Evolutionary conservation across 2,113 vertebrate species (phyloP).

Genomic region (Lichenostomus cassidix): DNA sequence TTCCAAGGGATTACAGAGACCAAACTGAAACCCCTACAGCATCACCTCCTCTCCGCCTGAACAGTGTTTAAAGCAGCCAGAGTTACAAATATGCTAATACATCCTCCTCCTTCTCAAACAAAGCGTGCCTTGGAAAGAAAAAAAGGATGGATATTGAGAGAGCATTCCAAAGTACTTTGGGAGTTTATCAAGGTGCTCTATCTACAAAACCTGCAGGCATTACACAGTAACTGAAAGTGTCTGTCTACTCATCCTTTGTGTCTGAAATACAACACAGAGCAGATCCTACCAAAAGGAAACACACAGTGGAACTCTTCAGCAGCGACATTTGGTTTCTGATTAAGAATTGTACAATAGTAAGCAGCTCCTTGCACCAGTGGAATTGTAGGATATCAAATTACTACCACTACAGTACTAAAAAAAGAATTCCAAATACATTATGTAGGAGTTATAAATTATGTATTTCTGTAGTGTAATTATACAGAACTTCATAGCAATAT

Average conservation of each 20-base stretch:
- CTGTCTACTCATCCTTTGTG: neutral
- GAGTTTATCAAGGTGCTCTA: neutral
- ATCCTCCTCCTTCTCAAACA: neutral
- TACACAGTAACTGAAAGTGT: neutral
- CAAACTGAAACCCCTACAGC: neutral
- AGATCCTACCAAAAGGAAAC: neutral
- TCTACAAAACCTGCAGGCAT: neutral
- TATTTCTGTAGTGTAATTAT: constrained; percentile 21
- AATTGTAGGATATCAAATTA: constrained; percentile 29
- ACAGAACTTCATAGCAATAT: neutral
- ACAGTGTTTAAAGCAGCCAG: neutral
- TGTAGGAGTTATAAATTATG: constrained; percentile 28
- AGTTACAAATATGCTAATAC: neutral
- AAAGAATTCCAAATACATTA: constrained; percentile 45
- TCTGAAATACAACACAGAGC: neutral
- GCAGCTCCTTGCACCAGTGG: neutral
- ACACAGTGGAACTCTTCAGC: neutral
- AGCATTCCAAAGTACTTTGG: neutral
- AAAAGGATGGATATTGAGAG: neutral
- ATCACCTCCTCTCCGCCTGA: neutral
- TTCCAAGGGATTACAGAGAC: neutral
- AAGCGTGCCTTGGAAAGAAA: neutral
- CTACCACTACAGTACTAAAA: constrained; percentile 26
- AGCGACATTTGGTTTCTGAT: neutral
- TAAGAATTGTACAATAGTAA: neutral